A percentile compares a stretch with the other conserved stretches of the same genome.
Evolutionary conservation across 2,888 invertebrate species (phyloP).

Genomic region (Amphipoea oculea): DNA sequence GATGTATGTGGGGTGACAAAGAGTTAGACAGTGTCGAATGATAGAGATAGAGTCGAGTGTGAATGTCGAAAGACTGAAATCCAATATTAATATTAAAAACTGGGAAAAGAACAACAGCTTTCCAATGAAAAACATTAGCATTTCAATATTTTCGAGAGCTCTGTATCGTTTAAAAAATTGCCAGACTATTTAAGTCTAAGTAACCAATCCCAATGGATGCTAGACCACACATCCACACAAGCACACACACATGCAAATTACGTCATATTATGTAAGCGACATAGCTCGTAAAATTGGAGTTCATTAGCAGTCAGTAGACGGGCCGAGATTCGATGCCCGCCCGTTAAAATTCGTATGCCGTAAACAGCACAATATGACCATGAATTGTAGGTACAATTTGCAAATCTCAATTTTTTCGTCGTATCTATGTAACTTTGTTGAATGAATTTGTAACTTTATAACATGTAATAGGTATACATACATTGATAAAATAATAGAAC

Average conservation of each 20-base stretch:
- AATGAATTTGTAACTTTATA: constrained; percentile 24
- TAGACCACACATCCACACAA: constrained; percentile 12
- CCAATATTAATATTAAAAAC: background rate
- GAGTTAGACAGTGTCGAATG: too few species aligned
- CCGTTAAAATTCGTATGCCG: constrained; percentile 76
- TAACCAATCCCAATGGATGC: constrained; percentile 46
- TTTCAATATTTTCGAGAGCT: too few species aligned
- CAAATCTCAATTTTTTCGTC: constrained; percentile 65
- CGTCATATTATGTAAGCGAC: constrained; percentile 76
- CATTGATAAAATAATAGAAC: background rate
- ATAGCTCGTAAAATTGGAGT: constrained; percentile 74
- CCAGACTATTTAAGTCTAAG: background rate
- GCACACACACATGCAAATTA: constrained; percentile 62
- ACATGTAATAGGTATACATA: background rate
- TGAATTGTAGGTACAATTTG: constrained; percentile 72
- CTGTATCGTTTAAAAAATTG: background rate
- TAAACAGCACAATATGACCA: constrained; percentile 69
- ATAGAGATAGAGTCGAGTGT: background rate
- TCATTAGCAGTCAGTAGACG: constrained; percentile 81
- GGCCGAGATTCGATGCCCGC: constrained; percentile 73
- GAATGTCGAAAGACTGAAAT: background rate
- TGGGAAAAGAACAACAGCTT: background rate
- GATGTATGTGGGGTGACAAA: background rate
- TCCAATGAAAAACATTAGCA: background rate
- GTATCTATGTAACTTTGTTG: constrained; percentile 34